These are phyloP conservation scores for Oryzias curvinotus DNA, from an alignment of 2,113 vertebrate genomes.

Conservation along the genomic window DNA sequence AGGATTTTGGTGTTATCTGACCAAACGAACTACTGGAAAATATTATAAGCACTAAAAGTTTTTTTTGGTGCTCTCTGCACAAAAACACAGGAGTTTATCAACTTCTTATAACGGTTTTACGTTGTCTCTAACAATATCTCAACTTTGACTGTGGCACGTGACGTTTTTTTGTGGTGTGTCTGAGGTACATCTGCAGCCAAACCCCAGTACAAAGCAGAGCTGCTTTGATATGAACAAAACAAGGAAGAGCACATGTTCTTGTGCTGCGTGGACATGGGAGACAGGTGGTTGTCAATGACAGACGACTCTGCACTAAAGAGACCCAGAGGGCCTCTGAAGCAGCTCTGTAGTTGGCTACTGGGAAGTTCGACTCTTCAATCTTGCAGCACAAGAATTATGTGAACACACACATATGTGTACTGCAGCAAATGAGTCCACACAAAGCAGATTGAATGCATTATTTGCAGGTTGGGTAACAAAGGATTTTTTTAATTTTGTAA, in stretches of 20 bases:
- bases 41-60: not conserved
- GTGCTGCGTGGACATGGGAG: conserved; percentile 53
- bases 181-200: conserved; percentile 48
- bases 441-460: conserved; percentile 9
- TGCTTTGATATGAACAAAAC: conserved; percentile 55
- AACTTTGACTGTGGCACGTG: conserved; percentile 3
- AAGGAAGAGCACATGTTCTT: conserved; percentile 48
- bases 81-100: too few relatives aligned
- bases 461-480: not conserved
- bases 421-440: conserved; percentile 12
- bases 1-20: conserved; percentile 25
- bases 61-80: too few relatives aligned
- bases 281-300: conserved; percentile 71
- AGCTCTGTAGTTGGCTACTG: conserved; percentile 45
- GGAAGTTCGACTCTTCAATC: conserved; percentile 48
- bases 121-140: conserved; percentile 26
- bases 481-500: conserved; percentile 14
- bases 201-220: conserved; percentile 31
- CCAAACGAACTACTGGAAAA: conserved; percentile 35
- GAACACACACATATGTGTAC: conserved; percentile 19
- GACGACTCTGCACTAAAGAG: conserved; percentile 65
- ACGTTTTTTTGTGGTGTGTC: conserved; percentile 36
- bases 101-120: conserved; percentile 9
- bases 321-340: conserved; percentile 67
- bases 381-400: conserved; percentile 23